Conservation (phyloP, 2,888 invertebrate species). For the Hypomecis atomaria region DNA sequence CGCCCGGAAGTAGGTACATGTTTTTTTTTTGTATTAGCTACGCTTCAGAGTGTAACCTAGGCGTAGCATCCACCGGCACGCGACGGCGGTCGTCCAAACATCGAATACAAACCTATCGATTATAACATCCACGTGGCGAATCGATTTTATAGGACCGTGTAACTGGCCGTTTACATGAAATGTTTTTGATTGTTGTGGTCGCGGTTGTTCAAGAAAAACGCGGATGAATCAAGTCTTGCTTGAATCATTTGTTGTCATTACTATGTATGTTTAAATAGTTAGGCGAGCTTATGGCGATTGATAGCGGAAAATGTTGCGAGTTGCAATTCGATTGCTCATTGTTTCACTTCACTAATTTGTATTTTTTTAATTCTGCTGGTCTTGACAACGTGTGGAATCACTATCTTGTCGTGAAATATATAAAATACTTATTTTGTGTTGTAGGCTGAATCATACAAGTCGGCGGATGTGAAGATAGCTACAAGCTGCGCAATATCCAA, state of each 20-base stretch:
- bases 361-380: no score
- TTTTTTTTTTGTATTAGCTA: not conserved
- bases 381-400: no score
- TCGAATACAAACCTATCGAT: conserved; percentile 50
- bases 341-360: no score
- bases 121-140: conserved; percentile 55
- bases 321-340: no score
- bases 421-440: no score
- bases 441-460: no score
- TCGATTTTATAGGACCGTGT: conserved; percentile 65
- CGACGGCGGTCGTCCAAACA: conserved; percentile 61
- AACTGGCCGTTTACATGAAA: conserved; percentile 57
- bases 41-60: conserved; percentile 28
- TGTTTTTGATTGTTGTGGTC: conserved; percentile 58
- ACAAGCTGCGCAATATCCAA: no score
- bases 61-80: conserved; percentile 61
- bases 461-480: no score
- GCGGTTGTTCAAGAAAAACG: conserved; percentile 7
- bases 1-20: not conserved
- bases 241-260: not conserved
- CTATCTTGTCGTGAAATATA: no score
- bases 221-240: not conserved
- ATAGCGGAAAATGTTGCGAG: no score
- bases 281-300: not conserved
- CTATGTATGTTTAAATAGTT: not conserved